Evolutionary conservation across 2,113 vertebrate genomes (phyloP), one percentile per base, ranked within the genome.

Genomic region (Herpailurus yagouaroundi): DNA sequence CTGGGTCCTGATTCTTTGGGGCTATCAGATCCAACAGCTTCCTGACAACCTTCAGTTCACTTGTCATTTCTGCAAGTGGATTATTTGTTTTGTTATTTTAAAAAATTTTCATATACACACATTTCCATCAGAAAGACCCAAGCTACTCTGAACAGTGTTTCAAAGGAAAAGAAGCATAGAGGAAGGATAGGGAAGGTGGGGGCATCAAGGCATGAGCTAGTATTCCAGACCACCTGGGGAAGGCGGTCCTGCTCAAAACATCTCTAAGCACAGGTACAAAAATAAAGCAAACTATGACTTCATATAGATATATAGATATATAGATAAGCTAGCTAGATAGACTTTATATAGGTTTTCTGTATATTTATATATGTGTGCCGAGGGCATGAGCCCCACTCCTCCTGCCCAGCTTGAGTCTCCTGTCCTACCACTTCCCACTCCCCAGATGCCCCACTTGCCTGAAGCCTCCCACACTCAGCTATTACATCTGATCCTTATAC

Each of bases 261-360:
- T 98, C 97, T 98, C 98, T 97, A 98, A 98, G 98, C 98, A 98
- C 98, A 97, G 96, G 97, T 98, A 99, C 96, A 99, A 99, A 99
- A 99, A 99, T 99, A 99, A 99, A 99, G 98, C 97, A 88, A 98
- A 98, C 97, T 98, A 98, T 98, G 98, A 98, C 97, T 98, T 98
- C 96, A 94, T 98, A 98, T 97, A 99, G 98, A 98, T 98, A 98
- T 97, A 98, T 95, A 98, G 98, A 98, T 98, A 98, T 98, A 98
- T 60, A 96, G 97, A 94, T 98, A 88, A 84, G 89, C 97, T 98
- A 98, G 96, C 96, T 98, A 98, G 98, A 89, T 97, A 97, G 91
- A 98, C 95, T 98, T 89, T 98, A 97, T 98, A 98, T 98, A 98
- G 96, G 93, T 98, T 95, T 97, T 98, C 97, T 98, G 91, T 69